Conservation (phyloP, 30 jellyfish, hydroid and myxozoan species). For the Sanderia malayensis region DNA sequence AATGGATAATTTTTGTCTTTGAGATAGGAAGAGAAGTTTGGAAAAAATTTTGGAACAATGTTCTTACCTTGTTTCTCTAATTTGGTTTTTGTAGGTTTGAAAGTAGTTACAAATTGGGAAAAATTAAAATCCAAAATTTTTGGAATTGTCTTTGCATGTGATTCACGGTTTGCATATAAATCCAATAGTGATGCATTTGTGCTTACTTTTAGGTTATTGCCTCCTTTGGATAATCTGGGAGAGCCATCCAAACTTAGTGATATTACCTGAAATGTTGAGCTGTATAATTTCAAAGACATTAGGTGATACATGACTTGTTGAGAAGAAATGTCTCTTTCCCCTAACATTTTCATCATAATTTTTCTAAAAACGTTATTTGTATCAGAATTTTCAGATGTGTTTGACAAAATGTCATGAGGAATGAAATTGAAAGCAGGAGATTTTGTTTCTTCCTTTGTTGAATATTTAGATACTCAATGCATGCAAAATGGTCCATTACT, state of each 20-base stretch:
- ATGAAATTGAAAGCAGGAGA: background rate
- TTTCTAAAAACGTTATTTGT: background rate
- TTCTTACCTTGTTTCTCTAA: background rate
- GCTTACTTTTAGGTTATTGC: background rate
- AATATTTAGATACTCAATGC: background rate
- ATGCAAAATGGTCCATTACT: background rate
- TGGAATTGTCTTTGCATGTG: background rate
- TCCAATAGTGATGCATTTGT: background rate
- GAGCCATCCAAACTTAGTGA: background rate
- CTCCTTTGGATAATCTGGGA: background rate
- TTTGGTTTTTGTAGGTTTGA: background rate
- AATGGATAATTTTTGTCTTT: background rate
- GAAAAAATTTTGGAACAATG: constrained; percentile 1
- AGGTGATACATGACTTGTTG: background rate
- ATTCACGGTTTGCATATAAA: background rate
- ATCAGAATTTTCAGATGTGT: no score
- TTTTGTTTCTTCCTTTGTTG: background rate
- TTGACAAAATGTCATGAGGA: background rate
- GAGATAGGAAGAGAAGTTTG: background rate
- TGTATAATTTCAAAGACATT: background rate
- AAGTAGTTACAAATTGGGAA: background rate
- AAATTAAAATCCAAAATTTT: background rate
- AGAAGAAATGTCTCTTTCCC: background rate
- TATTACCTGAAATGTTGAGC: background rate
- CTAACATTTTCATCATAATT: background rate